Percentiles rank a stretch among this genome's conserved stretches.
These are phyloP conservation scores for Mormyrus iriodes DNA, from an alignment of 2,113 vertebrate species.

Conservation along the genomic window DNA sequence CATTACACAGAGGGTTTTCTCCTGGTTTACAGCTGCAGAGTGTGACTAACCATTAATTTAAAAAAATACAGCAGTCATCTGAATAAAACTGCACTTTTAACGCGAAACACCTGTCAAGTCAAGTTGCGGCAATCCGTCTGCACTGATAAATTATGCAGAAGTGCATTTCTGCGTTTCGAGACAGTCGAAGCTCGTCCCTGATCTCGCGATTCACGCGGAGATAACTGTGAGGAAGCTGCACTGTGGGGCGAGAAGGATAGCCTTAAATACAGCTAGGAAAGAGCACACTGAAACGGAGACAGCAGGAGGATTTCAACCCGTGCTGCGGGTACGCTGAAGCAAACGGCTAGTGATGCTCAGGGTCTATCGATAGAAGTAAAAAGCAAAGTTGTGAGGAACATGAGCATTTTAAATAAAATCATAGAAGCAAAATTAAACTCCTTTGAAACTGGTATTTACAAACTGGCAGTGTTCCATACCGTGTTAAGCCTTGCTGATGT, in stretches of 20 bases:
- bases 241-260: not conserved
- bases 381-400: not conserved
- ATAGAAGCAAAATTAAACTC: not conserved
- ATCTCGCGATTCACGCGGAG: not conserved
- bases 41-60: slow-evolving; percentile 7
- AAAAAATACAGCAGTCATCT: not conserved
- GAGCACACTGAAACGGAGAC: not conserved
- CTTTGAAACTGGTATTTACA: not conserved
- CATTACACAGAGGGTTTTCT: not conserved
- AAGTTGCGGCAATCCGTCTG: not conserved
- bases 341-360: not conserved
- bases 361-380: not conserved
- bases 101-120: not conserved
- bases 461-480: not conserved
- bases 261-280: not conserved
- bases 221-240: not conserved
- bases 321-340: not conserved
- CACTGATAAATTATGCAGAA: slow-evolving; percentile 4
- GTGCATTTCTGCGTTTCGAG: not conserved
- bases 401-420: not conserved
- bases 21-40: not conserved
- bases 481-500: not conserved
- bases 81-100: slow-evolving; percentile 2
- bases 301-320: not conserved
- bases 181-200: not conserved